A percentile compares a stretch with the other conserved stretches of the same genome.
Evolutionary conservation across 1,140 invertebrate genomes (phyloP).

Genomic region (Chymomyza costata): DNA sequence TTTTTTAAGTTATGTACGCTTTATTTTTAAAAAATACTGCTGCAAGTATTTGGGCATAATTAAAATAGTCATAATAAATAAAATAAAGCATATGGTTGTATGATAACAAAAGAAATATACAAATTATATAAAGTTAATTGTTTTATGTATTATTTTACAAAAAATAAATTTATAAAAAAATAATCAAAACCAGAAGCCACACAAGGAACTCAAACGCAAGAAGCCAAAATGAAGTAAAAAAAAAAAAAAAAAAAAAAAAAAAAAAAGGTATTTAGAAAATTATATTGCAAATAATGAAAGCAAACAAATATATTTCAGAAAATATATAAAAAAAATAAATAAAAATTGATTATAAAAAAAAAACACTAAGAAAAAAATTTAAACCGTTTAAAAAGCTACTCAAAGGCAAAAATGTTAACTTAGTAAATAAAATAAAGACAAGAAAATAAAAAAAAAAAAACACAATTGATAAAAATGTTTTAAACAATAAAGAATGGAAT

Average conservation of each 20-base stretch:
- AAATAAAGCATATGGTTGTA: slow-evolving; percentile 16
- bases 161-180: slow-evolving; percentile 5
- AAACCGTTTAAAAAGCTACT: slow-evolving; percentile 38
- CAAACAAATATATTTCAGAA: slow-evolving; percentile 10
- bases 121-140: neutral
- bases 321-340: slow-evolving; percentile 15
- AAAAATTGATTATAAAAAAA: slow-evolving; percentile 12
- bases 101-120: slow-evolving; percentile 9
- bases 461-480: slow-evolving; percentile 55
- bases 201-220: too few relatives aligned
- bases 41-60: too few relatives aligned
- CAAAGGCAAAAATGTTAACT: slow-evolving; percentile 42
- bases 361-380: slow-evolving; percentile 1
- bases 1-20: too few relatives aligned
- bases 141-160: neutral
- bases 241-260: slow-evolving; percentile 1
- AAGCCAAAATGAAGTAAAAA: too few relatives aligned
- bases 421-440: slow-evolving; percentile 40
- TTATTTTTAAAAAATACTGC: too few relatives aligned
- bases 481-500: slow-evolving; percentile 36
- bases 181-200: slow-evolving; percentile 4
- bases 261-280: slow-evolving; percentile 6
- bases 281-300: too few relatives aligned
- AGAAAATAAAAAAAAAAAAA: slow-evolving; percentile 43
- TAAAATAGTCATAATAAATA: slow-evolving; percentile 4